Base-by-base conservation (phyloP, 2,113 vertebrate species). In the Narcine bancroftii region DNA sequence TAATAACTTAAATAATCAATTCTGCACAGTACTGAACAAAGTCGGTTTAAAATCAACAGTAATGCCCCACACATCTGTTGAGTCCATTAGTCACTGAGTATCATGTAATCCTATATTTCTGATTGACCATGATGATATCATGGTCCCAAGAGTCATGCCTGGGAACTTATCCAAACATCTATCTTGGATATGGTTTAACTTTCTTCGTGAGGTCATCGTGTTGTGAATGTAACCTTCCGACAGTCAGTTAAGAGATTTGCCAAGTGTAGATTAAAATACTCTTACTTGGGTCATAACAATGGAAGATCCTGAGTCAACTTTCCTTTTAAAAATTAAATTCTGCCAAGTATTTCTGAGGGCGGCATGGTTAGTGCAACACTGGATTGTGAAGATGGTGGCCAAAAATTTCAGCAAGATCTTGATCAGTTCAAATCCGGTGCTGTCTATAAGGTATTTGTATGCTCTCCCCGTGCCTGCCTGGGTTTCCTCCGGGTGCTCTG, bases 111-210 rank as follows among this genome's bases (percentile, higher is more conserved):
- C 50, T 56, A 87, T 87, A 87, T 60, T 60, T 36, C 53, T 63
- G 56, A 87, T 87, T 87, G n/a, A 33, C 60, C 33, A 63, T n/a
- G 56, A 60, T 87, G 53, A 21, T 87, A 87, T 87, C 33, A 87
- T 87, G 3, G 15, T 39, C 81, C 81, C 81, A 60, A 36, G 81
- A 36, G 33, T 39, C 81, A 36, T 21, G 19, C 53, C 33, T 87
- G 53, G 81, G 81, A 87, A 87, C n/a, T 87, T 87, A 50, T 53
- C 81, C 81, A 85, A 85, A 33, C 53, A 15, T 15, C 15, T 60
- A 60, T 63, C 81, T 87, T 87, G 81, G 53, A 19, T 24, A 36
- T 21, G 29, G 53, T 60, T 87, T 79, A 85, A 87, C 33, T 87
- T 63, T 60, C 15, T n/a, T 36, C 5, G 29, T 87, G 53, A 63